Conservation (phyloP, 2,888 invertebrate species). For the Phortica okadai region DNA sequence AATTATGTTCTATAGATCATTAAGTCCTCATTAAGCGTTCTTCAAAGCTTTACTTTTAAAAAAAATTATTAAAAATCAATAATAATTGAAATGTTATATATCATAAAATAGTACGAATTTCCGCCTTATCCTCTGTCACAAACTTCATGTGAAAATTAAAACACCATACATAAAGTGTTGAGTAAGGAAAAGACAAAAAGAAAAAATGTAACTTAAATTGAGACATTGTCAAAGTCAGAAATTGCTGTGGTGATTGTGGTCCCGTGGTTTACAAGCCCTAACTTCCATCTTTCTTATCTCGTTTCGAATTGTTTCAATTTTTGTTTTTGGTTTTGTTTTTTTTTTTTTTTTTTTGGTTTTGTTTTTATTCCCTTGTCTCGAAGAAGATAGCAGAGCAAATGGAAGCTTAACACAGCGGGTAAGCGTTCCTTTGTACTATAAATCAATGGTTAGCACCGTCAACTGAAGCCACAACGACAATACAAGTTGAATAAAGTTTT, state of each 20-base stretch:
- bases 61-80: no score
- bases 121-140: no score
- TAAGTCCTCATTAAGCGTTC: no score
- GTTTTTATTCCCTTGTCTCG: not conserved
- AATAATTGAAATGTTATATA: no score
- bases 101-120: no score
- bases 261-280: not conserved
- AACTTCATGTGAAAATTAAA: no score
- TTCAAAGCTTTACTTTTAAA: no score
- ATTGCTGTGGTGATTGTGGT: constrained; percentile 43
- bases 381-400: not conserved
- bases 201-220: constrained; percentile 36
- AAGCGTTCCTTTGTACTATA: not conserved
- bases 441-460: constrained; percentile 1
- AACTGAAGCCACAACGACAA: not conserved
- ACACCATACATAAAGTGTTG: no score
- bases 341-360: not conserved
- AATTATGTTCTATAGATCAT: no score
- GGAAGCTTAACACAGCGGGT: not conserved
- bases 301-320: not conserved
- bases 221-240: constrained; percentile 47
- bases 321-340: not conserved
- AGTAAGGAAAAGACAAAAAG: not conserved
- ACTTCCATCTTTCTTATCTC: not conserved
- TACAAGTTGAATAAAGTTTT: constrained; percentile 18